phyloP scores from a whole-genome alignment of 2,113 vertebrate species.

The Indri indri region DNA sequence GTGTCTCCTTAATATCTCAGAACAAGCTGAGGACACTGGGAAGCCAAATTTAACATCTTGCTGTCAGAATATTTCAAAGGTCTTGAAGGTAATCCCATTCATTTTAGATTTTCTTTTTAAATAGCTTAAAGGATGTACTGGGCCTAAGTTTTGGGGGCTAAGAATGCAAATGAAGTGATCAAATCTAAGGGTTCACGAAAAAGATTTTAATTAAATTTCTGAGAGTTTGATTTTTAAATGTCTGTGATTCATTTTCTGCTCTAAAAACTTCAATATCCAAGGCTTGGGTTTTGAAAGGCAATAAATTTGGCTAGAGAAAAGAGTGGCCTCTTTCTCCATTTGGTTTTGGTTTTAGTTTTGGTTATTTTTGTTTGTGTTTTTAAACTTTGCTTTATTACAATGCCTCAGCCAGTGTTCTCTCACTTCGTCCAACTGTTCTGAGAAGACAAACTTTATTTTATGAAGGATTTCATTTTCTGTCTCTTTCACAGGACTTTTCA shows the following conservation, averaged over 20 bases:
- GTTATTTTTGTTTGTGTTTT: slow-evolving; percentile 75
- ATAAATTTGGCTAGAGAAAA: slow-evolving; percentile 66
- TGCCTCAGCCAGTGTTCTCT: neutral
- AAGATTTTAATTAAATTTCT: slow-evolving; percentile 64
- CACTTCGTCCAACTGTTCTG: slow-evolving; percentile 29
- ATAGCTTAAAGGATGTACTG: slow-evolving; percentile 1
- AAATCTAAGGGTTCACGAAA: slow-evolving; percentile 57
- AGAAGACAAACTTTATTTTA: neutral
- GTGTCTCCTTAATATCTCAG: neutral
- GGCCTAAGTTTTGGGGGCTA: neutral
- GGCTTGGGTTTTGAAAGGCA: slow-evolving; percentile 71
- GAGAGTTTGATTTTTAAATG: slow-evolving; percentile 68
- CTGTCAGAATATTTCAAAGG: neutral
- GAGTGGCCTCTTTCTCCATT: slow-evolving; percentile 55
- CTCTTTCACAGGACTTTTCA: slow-evolving; percentile 34
- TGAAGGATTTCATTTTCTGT: slow-evolving; percentile 38
- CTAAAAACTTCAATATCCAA: slow-evolving; percentile 66
- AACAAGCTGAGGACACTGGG: neutral
- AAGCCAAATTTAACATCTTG: neutral
- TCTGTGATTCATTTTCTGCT: slow-evolving; percentile 77
- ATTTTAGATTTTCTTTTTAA: slow-evolving; percentile 34
- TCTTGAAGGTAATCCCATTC: slow-evolving; percentile 43
- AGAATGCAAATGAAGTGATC: slow-evolving; percentile 39
- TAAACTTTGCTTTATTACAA: slow-evolving; percentile 59
- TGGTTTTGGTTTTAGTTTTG: slow-evolving; percentile 71